Conservation (phyloP, 30 jellyfish, hydroid and myxozoan species). For the Morbakka virulenta region DNA sequence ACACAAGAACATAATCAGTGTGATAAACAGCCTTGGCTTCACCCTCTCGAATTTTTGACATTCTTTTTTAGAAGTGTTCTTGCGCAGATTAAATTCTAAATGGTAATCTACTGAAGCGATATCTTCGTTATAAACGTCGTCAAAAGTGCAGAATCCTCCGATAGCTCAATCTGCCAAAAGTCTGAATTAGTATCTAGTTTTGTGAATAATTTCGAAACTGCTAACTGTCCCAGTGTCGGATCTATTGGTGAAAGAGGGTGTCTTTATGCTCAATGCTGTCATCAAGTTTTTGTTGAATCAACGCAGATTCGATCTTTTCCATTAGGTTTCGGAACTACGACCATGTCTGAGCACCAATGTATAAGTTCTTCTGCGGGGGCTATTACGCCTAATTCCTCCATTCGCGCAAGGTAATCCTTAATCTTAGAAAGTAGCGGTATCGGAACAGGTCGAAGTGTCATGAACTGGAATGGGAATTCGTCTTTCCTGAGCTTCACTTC, state of each 20-base stretch:
- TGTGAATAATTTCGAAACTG: background rate
- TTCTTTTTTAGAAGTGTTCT: background rate
- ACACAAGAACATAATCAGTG: background rate
- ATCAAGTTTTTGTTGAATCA: background rate
- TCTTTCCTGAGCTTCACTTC: background rate
- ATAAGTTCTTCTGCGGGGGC: slow-evolving; percentile 38
- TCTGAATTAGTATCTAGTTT: background rate
- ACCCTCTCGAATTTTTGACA: background rate
- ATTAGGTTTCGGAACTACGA: too few relatives aligned
- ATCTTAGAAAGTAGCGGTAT: slow-evolving; percentile 31
- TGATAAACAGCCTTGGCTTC: background rate
- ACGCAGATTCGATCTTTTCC: background rate
- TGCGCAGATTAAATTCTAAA: background rate
- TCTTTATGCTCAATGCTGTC: background rate
- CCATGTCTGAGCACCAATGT: too few relatives aligned
- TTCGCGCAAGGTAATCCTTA: slow-evolving; percentile 38
- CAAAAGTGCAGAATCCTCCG: background rate
- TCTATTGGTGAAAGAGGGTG: background rate
- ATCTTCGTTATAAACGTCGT: background rate
- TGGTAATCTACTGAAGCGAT: background rate
- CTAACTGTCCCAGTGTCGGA: background rate
- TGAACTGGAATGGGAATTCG: slow-evolving; percentile 29
- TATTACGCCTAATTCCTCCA: slow-evolving; percentile 53
- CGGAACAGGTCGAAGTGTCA: slow-evolving; percentile 59
- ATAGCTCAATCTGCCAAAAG: background rate